Evolutionary conservation across 2,113 vertebrate species (phyloP).

Genomic region (Megatriorchis doriae): DNA sequence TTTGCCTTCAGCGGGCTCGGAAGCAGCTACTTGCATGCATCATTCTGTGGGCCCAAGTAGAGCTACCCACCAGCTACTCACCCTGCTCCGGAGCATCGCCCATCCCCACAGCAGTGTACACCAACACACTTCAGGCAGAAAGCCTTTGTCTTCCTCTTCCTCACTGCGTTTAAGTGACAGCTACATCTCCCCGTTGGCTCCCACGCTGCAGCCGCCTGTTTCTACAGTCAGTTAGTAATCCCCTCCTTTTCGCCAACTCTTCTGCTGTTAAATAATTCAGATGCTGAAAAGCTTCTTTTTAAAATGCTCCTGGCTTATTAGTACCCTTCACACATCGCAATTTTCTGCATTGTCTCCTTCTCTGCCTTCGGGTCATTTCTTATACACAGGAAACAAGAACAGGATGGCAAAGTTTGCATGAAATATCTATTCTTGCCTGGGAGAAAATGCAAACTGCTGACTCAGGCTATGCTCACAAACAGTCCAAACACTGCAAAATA

Average conservation of each 20-base stretch:
- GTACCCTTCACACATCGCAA: neutral
- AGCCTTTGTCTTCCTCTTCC: neutral
- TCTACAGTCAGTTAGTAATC: neutral
- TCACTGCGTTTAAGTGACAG: neutral
- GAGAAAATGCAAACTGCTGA: constrained; percentile 4
- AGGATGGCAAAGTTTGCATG: neutral
- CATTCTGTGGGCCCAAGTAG: neutral
- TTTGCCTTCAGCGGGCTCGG: neutral
- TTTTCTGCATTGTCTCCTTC: neutral
- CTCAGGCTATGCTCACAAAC: neutral
- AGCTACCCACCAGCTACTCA: neutral
- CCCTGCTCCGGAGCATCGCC: neutral
- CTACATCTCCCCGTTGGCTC: neutral
- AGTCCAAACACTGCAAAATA: constrained; percentile 6
- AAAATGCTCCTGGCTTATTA: neutral
- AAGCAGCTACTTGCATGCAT: neutral
- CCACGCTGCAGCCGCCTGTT: neutral
- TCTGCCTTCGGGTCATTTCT: neutral
- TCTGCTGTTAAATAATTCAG: neutral
- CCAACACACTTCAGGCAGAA: neutral
- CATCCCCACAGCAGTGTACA: neutral
- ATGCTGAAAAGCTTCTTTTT: neutral
- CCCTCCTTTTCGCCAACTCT: neutral
- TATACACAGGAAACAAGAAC: constrained; percentile 14
- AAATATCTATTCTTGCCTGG: constrained; percentile 25